Evolutionary conservation across 2,113 vertebrate genomes (phyloP), one percentile per base, ranked within the genome.

Genomic region (Mustela nigripes): DNA sequence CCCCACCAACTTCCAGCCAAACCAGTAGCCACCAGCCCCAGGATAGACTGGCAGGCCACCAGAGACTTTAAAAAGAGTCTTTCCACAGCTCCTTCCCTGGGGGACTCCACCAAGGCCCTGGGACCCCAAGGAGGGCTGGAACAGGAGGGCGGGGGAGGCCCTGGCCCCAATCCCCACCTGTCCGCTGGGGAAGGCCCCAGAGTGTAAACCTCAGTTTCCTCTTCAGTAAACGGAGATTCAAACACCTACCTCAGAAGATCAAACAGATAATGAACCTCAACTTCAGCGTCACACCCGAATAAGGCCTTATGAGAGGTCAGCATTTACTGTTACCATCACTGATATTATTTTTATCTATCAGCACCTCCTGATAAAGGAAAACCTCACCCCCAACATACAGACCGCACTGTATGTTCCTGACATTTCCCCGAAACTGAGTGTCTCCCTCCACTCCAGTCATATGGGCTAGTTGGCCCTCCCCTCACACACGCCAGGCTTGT

Each of bases 121-220:
- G 9, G 53, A 42, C 58, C 24, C 69, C 2, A 0, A n/a, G 26
- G 24, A 42, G 56, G 42, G 7, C 58, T 8, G 11, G 5, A 26
- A 39, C 9, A 73, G 19, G n/a, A 56, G 21, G n/a, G 53, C 0
- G 1, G 33, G 16, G 21, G 56, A 5, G 62, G 19, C 60, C 71
- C n/a, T 63, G 71, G 76, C n/a, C 50, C 74, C 36, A 33, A 24
- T 16, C 24, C 63, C 73, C 78, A 85, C 56, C 48, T 7, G 36
- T 56, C 67, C 33, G 50, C 0, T 0, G 14, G n/a, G 33, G 21
- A 56, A 1, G 7, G 65, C 14, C 1, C 24, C 0, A 0, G 26
- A 74, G 42, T 18, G 7, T 36, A 56, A 94, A 83, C 92, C 62
- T 95, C 69, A 0, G 62, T 56, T 89, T 96, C 84, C 74, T 87